Evolutionary conservation across 64 coral and sea anemone genomes (phyloP).

Genomic region (Montipora efflorescens): DNA sequence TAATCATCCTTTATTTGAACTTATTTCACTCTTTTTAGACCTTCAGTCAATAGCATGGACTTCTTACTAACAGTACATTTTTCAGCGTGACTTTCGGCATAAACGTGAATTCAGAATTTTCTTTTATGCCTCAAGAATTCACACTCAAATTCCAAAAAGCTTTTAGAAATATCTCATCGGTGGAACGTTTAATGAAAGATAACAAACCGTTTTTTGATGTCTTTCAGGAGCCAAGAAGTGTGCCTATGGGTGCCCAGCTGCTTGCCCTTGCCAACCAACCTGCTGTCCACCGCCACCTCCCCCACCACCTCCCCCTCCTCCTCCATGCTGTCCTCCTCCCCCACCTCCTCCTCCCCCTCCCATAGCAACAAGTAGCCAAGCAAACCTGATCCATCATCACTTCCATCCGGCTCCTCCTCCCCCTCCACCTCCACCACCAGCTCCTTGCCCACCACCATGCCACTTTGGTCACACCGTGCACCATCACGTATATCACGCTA

Average conservation of each 20-base stretch:
- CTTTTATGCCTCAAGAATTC: too few species aligned
- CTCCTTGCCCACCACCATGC: conserved; percentile 85
- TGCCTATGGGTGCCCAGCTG: conserved; percentile 68
- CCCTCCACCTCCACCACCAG: conserved; percentile 85
- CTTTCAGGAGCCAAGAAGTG: conserved; percentile 84
- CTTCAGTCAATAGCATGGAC: too few species aligned
- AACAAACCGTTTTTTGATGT: not conserved
- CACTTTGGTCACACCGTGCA: conserved; percentile 57
- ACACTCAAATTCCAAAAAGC: too few species aligned
- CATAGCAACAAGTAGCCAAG: conserved; percentile 9
- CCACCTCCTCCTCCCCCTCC: conserved; percentile 83
- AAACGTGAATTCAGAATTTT: too few species aligned
- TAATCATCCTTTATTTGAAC: too few species aligned
- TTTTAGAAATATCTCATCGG: not conserved
- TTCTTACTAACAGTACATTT: too few species aligned
- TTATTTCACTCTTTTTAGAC: too few species aligned
- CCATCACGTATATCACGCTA: conserved; percentile 53
- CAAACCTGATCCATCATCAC: conserved; percentile 41
- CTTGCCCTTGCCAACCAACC: conserved; percentile 67
- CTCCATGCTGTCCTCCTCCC: conserved; percentile 68
- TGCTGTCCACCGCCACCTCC: conserved; percentile 82
- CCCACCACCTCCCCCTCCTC: conserved; percentile 80
- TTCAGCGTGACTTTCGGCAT: too few species aligned
- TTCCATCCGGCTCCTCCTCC: conserved; percentile 84
- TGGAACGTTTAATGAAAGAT: not conserved